A percentile compares a stretch with the other conserved stretches of the same genome.
Evolutionary conservation across 2,113 vertebrate species (phyloP).

Genomic region (Pterocles burchelli): DNA sequence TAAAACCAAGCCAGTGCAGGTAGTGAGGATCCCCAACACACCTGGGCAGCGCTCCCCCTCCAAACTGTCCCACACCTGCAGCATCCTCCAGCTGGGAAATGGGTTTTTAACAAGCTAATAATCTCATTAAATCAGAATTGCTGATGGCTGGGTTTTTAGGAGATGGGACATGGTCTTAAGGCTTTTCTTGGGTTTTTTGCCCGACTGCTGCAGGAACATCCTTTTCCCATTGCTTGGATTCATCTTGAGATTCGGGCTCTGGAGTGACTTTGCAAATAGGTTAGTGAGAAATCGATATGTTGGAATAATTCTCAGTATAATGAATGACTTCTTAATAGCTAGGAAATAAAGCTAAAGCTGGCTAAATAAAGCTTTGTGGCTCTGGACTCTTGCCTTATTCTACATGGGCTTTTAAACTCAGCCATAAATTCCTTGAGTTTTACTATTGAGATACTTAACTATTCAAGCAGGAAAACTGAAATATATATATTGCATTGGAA

Average conservation of each 20-base stretch:
- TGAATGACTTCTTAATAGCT: constrained; percentile 39
- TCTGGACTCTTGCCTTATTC: constrained; percentile 9
- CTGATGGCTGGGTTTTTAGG: not conserved
- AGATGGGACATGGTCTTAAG: not conserved
- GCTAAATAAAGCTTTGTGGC: constrained; percentile 19
- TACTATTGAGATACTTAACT: constrained; percentile 22
- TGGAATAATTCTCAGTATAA: constrained; percentile 38
- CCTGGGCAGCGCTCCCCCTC: accelerated
- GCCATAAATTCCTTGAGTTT: constrained; percentile 48
- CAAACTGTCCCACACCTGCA: not conserved
- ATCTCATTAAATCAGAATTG: not conserved
- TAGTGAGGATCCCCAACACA: accelerated
- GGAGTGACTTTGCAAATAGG: constrained; percentile 2
- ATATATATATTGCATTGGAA: not conserved
- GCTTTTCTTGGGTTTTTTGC: accelerated
- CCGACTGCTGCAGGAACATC: not conserved
- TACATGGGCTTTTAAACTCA: constrained; percentile 40
- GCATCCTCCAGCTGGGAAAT: not conserved
- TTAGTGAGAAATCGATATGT: constrained; percentile 51
- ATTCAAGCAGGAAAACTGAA: constrained; percentile 9
- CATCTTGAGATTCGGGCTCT: not conserved
- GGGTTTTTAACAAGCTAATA: no score
- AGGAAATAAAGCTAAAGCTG: constrained; percentile 43
- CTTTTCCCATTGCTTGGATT: not conserved
- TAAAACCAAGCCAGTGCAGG: not conserved